phyloP scores from a whole-genome alignment of 2,113 vertebrate species.

The Coryphaenoides rupestris region DNA sequence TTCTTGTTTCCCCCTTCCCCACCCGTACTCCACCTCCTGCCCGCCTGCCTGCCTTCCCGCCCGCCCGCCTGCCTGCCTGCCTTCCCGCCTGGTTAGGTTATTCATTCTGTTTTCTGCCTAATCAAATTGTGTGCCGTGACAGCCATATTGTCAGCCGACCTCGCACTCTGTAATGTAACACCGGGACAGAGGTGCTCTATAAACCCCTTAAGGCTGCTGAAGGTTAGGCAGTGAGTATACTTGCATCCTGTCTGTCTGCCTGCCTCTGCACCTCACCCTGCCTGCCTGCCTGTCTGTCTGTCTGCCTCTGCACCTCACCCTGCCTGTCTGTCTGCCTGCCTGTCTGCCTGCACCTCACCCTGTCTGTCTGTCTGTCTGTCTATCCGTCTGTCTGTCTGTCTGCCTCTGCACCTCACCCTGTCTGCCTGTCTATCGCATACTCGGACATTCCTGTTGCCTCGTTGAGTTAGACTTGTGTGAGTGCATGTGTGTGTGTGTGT shows the following conservation, averaged over 20 bases:
- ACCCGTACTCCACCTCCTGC: not conserved
- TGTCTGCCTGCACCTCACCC: no score
- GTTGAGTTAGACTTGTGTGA: not conserved
- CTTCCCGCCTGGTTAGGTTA: constrained; percentile 44
- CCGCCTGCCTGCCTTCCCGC: constrained; percentile 22
- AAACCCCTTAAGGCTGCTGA: constrained; percentile 12
- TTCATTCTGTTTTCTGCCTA: constrained; percentile 60
- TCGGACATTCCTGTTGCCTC: not conserved
- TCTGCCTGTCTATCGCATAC: no score
- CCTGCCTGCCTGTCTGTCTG: not conserved
- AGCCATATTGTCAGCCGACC: constrained; percentile 28
- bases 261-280: not conserved
- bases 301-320: not conserved
- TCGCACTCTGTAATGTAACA: constrained; percentile 26
- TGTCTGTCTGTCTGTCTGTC: no score
- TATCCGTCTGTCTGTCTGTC: not conserved
- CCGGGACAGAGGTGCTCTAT: constrained; percentile 16
- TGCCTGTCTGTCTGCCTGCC: not conserved
- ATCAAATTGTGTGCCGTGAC: constrained; percentile 64
- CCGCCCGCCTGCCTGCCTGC: constrained; percentile 22
- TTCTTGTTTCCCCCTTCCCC: constrained; percentile 36
- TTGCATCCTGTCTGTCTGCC: no score
- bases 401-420: no score
- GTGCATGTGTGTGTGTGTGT: constrained; percentile 2
- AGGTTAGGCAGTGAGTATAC: not conserved